Evolutionary conservation across 2,113 vertebrate species (phyloP), one percentile per base, ranked within the genome.

Genomic region (Amblyopsis rosae): DNA sequence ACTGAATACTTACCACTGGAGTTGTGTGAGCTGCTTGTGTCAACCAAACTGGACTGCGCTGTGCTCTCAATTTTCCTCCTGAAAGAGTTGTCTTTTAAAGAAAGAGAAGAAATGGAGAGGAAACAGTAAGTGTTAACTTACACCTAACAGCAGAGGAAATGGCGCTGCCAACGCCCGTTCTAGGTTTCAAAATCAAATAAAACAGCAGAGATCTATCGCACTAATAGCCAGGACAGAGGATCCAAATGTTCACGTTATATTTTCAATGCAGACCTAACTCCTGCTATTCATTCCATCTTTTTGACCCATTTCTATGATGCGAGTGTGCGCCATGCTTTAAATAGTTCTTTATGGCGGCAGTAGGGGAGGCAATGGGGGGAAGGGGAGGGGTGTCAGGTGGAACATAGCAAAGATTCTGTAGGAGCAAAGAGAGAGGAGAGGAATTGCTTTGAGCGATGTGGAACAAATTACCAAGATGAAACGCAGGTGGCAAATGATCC

Each of bases 11-110:
- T 90, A 99, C 98, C 98, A 6, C 94, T 98, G 62, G 98, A 99
- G 90, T 98, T 97, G 68, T 97, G 96, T 1, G 95, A 98, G 91
- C 94, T 98, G 89, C 98, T 98, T 53, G 94, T 93, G 86, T 99
- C 98, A 78, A 95, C 95, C 77, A 95, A 94, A 89, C 95, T 96
- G 78, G 96, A 95, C 82, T 95, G 96, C 59, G 83, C 81, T 86
- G 96, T 96, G 80, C 92, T 87, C 89, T 99, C 97, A 77, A 95
- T 87, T 91, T 97, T 95, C 80, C 95, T 93, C 86, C 93, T 95
- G 89, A 96, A 98, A 72, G 93, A 92, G 65, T 91, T 95, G 92
- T 96, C 98, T 98, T 92, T 83, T 87, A 90, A 88, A 47, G 5
- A 64, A 77, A 87, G 69, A n/a, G 70, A 51, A 78, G 66, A 77